Evolutionary conservation across 2,113 vertebrate genomes (phyloP), one percentile per base, ranked within the genome.

Genomic region (Aspidoscelis tigris): DNA sequence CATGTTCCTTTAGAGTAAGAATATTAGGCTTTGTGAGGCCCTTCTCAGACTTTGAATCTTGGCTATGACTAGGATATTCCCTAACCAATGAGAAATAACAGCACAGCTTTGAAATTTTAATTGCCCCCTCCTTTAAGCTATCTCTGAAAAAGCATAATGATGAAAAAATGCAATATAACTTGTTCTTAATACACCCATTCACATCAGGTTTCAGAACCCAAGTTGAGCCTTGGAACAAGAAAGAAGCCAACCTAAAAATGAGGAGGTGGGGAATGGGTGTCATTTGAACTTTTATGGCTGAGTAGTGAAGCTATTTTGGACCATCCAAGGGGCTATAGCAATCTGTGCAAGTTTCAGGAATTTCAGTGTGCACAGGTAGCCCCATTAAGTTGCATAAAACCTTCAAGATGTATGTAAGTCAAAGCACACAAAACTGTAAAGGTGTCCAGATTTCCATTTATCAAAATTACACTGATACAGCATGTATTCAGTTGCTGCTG

Each of bases 121-220:
- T 84, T 74, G 81, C 21, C 65, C 43, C 22, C 9, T 20, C 22
- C 43, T 77, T 84, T 43, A 12, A 10, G 24, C 70, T 82, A 26
- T 55, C 75, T 44, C 24, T 78, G 22, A 41, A n/a, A 78, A 84
- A 84, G 10, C 44, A 77, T 47, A 69, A 22, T 21, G 65, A 77
- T 84, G 24, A 70, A 71, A 78, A 61, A 71, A 78, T 71, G 26
- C 26, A 43, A 71, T 71, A 58, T n/a, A 77, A 69, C 64, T 64
- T 71, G 8, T 64, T 64, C 68, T 43, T 71, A 78, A 70, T 7
- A 18, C 41, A n/a, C 53, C 22, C 53, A 47, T 24, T 21, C 53
- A 47, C 53, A 47, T 26, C 76, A 64, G 16, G 33, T 84, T 84
- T 78, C 61, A 26, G 16, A n/a, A 61, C 21, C 50, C 53, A 18